A percentile compares a stretch with the other conserved stretches of the same genome.
phyloP scores from a whole-genome alignment of 2,888 invertebrate species.

The Pyrocoelia pectoralis region DNA sequence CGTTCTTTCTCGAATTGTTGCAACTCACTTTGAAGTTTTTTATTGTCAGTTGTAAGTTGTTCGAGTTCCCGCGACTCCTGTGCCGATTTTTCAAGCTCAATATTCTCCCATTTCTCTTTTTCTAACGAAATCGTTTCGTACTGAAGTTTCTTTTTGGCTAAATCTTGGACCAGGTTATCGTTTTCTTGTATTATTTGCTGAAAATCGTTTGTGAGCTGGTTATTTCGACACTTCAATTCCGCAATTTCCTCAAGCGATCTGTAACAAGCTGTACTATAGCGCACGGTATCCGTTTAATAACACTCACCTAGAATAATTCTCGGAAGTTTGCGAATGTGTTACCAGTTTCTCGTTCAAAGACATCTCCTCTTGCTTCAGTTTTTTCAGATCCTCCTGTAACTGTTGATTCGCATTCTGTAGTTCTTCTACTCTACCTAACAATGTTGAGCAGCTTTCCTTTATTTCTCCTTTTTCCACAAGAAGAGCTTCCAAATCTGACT shows the following conservation, averaged over 20 bases:
- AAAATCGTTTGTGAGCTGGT: conserved; percentile 51
- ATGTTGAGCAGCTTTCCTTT: too few species aligned
- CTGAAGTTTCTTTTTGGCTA: conserved; percentile 50
- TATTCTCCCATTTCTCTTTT: conserved; percentile 13
- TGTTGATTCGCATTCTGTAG: too few species aligned
- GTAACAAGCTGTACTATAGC: too few species aligned
- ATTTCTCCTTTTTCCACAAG: too few species aligned
- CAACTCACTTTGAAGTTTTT: conserved; percentile 12
- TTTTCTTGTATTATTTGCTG: conserved; percentile 51
- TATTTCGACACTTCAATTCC: conserved; percentile 48
- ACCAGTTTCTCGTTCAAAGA: too few species aligned
- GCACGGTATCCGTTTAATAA: too few species aligned
- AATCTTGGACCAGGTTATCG: conserved; percentile 46
- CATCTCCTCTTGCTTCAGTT: too few species aligned
- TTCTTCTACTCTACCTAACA: too few species aligned
- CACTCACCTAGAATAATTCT: not conserved
- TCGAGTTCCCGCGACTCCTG: conserved; percentile 12
- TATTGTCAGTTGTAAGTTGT: conserved; percentile 4
- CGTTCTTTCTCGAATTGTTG: conserved; percentile 30
- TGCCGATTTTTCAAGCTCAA: conserved; percentile 2
- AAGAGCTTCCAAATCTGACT: too few species aligned
- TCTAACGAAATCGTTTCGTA: conserved; percentile 41
- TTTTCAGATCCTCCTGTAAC: too few species aligned
- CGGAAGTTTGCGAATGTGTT: too few species aligned
- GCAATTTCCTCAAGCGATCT: conserved; percentile 45